phyloP scores from a whole-genome alignment of 2,113 vertebrate species.

The Gobiocypris rarus region DNA sequence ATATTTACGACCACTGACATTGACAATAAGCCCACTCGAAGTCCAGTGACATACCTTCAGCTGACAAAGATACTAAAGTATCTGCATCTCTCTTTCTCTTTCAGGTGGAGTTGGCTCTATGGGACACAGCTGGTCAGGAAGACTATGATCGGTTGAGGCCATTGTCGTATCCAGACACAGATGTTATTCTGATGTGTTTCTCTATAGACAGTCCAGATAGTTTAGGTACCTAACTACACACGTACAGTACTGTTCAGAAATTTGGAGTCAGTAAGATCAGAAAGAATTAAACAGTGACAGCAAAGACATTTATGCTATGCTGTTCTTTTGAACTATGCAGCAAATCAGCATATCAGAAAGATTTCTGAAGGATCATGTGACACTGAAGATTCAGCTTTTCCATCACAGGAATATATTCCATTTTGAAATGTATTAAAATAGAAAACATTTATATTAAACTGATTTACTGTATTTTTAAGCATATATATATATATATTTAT shows the following conservation, averaged over 20 bases:
- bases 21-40: background rate
- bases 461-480: too few species aligned
- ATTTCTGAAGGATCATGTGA: too few species aligned
- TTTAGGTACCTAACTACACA: constrained; percentile 78
- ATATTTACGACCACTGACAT: constrained; percentile 26
- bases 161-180: constrained; percentile 95
- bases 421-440: background rate
- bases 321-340: background rate
- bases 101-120: constrained; percentile 95
- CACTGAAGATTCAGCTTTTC: background rate
- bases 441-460: background rate
- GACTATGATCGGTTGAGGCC: constrained; percentile 95
- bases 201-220: constrained; percentile 98
- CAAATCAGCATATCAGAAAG: too few species aligned
- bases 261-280: background rate
- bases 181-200: constrained; percentile 98
- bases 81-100: background rate
- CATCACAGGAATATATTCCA: background rate
- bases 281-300: too few species aligned
- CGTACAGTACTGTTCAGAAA: background rate
- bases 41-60: constrained; percentile 12
- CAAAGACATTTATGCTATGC: background rate
- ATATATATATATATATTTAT: too few species aligned
- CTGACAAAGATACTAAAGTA: background rate
- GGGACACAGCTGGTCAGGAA: constrained; percentile 98